Base-by-base conservation (phyloP, 2,113 vertebrate genomes). In the Notothenia coriiceps region DNA sequence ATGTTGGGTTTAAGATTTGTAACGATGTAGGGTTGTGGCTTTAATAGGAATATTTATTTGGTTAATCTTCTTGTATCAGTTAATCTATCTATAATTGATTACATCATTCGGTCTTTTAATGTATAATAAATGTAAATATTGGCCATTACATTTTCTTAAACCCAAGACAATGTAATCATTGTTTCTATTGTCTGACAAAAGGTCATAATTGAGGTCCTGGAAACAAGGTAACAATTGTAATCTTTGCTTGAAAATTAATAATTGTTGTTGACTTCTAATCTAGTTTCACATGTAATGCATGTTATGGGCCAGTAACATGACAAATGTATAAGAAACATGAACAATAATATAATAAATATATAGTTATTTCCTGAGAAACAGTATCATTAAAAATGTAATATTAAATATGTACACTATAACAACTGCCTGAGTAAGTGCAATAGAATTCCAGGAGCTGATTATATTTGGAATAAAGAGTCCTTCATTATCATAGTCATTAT, bases 391-490 rank as follows among this genome's bases (percentile, higher is more conserved):
- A 17, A 44, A 66, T 62, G 51, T 50, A 44, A 55, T 33, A 47
- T 59, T 49, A 59, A 75, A 77, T 73, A 65, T 54, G 29, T 33
- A 51, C 10, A 64, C 50, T 44, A 51, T 4, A 70, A 60, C 14
- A 56, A 68, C 4, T 10, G 20, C 12, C 46, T 17, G 9, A 40
- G 40, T 55, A 8, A 22, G 50, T 44, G 46, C 29, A 60, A 65
- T 14, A 22, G 22, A 70, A 54, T n/a, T 47, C n/a, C 60, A 6
- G 62, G 47, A 70, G 22, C 55, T 88, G 52, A 88, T 82, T 83
- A 66, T 69, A 61, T 73, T 63, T 35, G 22, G 64, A 87, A 85
- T 65, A 62, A 86, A 83, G 20, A 33, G 22, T 50, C 44, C 35
- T 40, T 50, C 14, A 17, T 50, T 17, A 50, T 50, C 49, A 50